Percentiles rank a stretch among this genome's conserved stretches.
phyloP scores from a whole-genome alignment of 2,797 vertebrate genomes.

The Neostethus bicornis region DNA sequence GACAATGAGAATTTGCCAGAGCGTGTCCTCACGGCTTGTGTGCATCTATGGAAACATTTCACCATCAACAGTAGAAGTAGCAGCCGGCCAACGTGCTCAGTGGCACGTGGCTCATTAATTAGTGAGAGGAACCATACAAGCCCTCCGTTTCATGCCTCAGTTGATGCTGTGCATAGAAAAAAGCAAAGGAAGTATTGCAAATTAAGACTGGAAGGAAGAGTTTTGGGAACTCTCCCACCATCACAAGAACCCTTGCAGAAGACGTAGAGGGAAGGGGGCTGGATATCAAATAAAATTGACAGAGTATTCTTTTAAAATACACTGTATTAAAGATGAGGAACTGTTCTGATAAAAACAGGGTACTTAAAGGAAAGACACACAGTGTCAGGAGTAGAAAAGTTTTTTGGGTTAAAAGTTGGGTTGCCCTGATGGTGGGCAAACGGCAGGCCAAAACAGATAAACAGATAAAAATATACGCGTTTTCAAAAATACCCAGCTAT shows the following conservation, averaged over 20 bases:
- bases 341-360: too few relatives aligned
- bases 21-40: slow-evolving; percentile 23
- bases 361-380: too few relatives aligned
- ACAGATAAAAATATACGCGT: too few relatives aligned
- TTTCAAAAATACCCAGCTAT: too few relatives aligned
- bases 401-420: too few relatives aligned
- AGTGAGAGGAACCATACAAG: slow-evolving; percentile 46
- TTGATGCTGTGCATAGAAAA: slow-evolving; percentile 6
- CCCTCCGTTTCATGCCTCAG: slow-evolving; percentile 43
- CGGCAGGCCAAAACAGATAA: too few relatives aligned
- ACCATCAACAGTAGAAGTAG: slow-evolving; percentile 18
- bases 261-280: too few relatives aligned
- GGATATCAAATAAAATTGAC: too few relatives aligned
- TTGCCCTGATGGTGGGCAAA: too few relatives aligned
- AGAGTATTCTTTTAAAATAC: too few relatives aligned
- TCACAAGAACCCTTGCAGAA: slow-evolving; percentile 2
- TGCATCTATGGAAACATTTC: slow-evolving; percentile 52
- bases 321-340: too few relatives aligned
- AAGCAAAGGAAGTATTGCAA: slow-evolving; percentile 15
- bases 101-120: slow-evolving; percentile 69
- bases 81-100: slow-evolving; percentile 57
- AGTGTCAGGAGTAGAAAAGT: too few relatives aligned
- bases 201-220: slow-evolving; percentile 18
- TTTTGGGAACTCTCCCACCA: slow-evolving; percentile 21
- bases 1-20: slow-evolving; percentile 18